phyloP scores from a whole-genome alignment of 2,888 invertebrate species.

The Drosophila antonietae region DNA sequence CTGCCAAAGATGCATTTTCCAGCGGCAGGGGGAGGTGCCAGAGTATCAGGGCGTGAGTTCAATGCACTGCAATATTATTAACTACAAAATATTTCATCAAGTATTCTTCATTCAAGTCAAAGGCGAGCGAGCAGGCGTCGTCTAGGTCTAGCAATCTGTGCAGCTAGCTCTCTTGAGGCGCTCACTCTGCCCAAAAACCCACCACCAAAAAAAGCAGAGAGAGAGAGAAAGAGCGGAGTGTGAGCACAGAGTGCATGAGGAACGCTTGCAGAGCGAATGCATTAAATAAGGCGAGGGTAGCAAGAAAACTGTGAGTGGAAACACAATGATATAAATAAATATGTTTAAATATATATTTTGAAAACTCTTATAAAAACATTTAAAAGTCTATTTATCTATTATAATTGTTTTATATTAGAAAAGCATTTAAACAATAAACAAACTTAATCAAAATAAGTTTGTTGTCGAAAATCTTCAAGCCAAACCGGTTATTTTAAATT shows the following conservation, averaged over 20 bases:
- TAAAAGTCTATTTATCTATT: too few species aligned
- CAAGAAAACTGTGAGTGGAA: background rate
- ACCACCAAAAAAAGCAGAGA: constrained; percentile 38
- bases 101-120: constrained; percentile 33
- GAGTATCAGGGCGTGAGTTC: constrained; percentile 44
- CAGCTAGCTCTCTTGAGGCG: constrained; percentile 5
- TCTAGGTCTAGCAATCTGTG: constrained; percentile 17
- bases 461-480: background rate
- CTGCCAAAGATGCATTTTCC: constrained; percentile 29
- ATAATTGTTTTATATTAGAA: background rate
- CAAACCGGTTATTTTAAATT: background rate
- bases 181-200: constrained; percentile 31
- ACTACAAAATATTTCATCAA: constrained; percentile 23
- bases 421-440: background rate
- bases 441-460: background rate
- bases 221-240: constrained; percentile 10
- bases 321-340: too few species aligned
- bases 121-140: constrained; percentile 31
- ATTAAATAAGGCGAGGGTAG: constrained; percentile 18
- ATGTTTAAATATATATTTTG: too few species aligned
- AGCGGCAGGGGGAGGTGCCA: background rate
- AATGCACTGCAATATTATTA: constrained; percentile 54
- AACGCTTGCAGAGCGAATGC: constrained; percentile 12
- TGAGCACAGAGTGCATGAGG: constrained; percentile 12
- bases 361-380: too few species aligned